Conservation (phyloP, 37 sponge, comb jelly and placozoan species). For the Lycopodina hypogea region DNA sequence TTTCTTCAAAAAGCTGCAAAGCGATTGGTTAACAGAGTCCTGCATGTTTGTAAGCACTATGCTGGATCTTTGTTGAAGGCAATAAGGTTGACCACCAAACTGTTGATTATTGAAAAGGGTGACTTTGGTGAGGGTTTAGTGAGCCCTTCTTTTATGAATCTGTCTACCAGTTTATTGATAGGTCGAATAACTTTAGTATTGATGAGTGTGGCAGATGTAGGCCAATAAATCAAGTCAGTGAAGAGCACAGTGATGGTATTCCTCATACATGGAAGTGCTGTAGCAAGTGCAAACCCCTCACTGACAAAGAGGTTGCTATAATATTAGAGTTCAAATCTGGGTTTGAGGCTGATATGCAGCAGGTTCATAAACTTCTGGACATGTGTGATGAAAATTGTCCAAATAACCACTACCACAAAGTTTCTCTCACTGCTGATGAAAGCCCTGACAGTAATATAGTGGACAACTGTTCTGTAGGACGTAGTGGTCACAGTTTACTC, state of each 20-base stretch:
- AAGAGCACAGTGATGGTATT: no score
- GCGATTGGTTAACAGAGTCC: no score
- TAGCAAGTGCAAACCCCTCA: no score
- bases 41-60: no score
- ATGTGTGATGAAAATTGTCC: not conserved
- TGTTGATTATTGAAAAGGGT: not conserved
- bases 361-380: not conserved
- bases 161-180: not conserved
- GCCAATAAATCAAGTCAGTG: no score
- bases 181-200: not conserved
- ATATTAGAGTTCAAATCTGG: no score
- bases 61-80: no score
- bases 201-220: no score
- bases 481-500: not conserved
- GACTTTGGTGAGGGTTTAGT: conserved; percentile 15
- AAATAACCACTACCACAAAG: not conserved
- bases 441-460: not conserved
- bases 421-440: no score
- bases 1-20: no score
- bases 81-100: not conserved
- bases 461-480: not conserved
- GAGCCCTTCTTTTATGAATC: conserved; percentile 31
- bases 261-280: no score
- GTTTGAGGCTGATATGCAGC: not conserved
- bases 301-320: no score